Base-by-base conservation (phyloP, 2,113 vertebrate genomes). In the Coptodon bakossiorum region DNA sequence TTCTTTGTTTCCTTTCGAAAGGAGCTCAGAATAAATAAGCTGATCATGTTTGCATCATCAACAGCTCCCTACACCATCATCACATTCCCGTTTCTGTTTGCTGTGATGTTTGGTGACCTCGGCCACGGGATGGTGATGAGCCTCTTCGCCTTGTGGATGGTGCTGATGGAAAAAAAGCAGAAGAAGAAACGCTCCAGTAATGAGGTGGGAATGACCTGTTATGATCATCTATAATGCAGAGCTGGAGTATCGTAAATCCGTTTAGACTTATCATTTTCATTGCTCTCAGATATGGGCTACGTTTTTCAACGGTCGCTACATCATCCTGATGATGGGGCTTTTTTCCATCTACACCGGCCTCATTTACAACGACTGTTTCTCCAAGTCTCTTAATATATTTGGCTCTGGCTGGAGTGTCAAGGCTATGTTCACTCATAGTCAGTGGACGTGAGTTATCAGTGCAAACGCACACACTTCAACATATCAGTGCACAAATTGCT, bases 341-440 rank as follows among this genome's bases (percentile, higher is more conserved):
- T 99, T 99, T 90, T 99, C 99, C 50, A 94, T 99, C 89, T 99
- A 99, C 95, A 99, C 99, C 0, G 99, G 99, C 52, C 96, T 99
- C 87, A 99, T 99, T 93, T 99, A 99, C 94, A 99, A 99, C 0
- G 99, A 99, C 94, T 99, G 99, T 91, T 99, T 99, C 96, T 98
- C 99, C 88, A 99, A 99, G 94, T 98, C 98, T 0, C 88, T 99
- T 85, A 98, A 99, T 94, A 97, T 99, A 92, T 99, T 99, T 7
- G 98, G 99, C 52, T 99, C 98, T 50, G 97, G 97, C 22, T 99
- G 99, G 99, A 98, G 97, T 2, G 94, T 99, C 83, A 97, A 95
- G 14, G 96, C 98, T 17, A 99, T 99, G 99, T 99, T 98, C 91
- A 95, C 92, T 68, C 97, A 97, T 52, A 97, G 94, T 82, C 97